Evolutionary conservation across 2,888 invertebrate genomes (phyloP).

Genomic region (Cheilosia vernalis): DNA sequence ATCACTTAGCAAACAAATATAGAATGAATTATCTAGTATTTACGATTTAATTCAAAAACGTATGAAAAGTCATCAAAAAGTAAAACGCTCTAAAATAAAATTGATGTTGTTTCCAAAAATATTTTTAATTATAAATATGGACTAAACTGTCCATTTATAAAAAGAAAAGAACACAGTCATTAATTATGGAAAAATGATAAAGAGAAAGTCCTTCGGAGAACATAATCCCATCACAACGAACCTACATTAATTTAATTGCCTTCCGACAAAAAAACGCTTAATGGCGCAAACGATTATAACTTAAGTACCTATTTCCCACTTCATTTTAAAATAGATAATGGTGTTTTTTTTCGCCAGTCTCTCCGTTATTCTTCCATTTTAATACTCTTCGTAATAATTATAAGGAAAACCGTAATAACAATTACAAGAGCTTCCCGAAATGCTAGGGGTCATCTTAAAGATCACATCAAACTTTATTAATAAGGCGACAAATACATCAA

Average conservation of each 20-base stretch:
- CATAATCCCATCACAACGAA: slow-evolving; percentile 36
- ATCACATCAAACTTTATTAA: slow-evolving; percentile 59
- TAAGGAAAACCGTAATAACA: slow-evolving; percentile 18
- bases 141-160: slow-evolving; percentile 56
- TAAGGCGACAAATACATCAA: slow-evolving; percentile 65
- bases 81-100: slow-evolving; percentile 38
- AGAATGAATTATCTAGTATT: not conserved
- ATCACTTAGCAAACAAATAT: not conserved
- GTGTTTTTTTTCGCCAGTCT: not conserved
- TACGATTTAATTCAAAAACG: slow-evolving; percentile 11
- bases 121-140: slow-evolving; percentile 47
- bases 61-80: slow-evolving; percentile 45
- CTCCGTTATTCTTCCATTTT: not conserved
- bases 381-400: not conserved
- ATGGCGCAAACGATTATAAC: slow-evolving; percentile 53
- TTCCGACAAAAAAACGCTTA: slow-evolving; percentile 50
- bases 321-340: slow-evolving; percentile 38
- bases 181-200: slow-evolving; percentile 46
- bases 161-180: slow-evolving; percentile 36
- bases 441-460: slow-evolving; percentile 32
- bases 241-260: slow-evolving; percentile 53
- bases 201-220: slow-evolving; percentile 7
- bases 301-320: slow-evolving; percentile 43
- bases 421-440: slow-evolving; percentile 12
- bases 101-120: too few species aligned